Conservation (phyloP, 2,113 vertebrate species). For the Syrmaticus mikado region DNA sequence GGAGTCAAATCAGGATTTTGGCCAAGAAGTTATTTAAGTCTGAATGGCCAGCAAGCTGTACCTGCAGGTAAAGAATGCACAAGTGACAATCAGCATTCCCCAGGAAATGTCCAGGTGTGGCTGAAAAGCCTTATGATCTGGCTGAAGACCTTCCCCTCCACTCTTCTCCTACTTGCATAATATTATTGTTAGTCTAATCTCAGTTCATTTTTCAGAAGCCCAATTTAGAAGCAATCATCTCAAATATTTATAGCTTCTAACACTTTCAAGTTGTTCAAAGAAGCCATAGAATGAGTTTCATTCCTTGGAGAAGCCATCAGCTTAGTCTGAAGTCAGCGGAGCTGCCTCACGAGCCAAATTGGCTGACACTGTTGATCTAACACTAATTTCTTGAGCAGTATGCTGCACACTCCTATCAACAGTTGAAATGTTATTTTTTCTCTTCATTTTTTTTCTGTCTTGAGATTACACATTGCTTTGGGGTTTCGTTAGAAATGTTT, state of each 20-base stretch:
- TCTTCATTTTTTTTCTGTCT: not conserved
- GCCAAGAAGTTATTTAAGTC: not conserved
- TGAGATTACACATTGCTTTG: not conserved
- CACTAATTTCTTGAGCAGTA: not conserved
- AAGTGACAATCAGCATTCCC: not conserved
- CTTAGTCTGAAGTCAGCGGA: not conserved
- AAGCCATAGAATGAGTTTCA: not conserved
- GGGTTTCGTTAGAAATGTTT: not conserved
- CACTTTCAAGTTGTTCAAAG: not conserved
- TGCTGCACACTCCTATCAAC: not conserved
- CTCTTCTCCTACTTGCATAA: not conserved
- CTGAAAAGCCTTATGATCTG: not conserved
- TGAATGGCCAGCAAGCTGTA: not conserved
- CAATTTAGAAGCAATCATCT: not conserved
- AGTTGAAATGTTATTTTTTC: not conserved
- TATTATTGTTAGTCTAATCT: not conserved
- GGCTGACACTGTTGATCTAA: not conserved
- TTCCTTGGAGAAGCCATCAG: not conserved
- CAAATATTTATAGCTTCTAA: conserved; percentile 21
- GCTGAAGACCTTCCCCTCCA: not conserved
- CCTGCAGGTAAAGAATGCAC: not conserved
- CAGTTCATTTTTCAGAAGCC: conserved; percentile 15
- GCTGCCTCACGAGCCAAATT: not conserved
- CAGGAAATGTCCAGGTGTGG: not conserved
- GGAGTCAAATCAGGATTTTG: not conserved